Evolutionary conservation across 2,888 invertebrate species (phyloP), one percentile per base, ranked within the genome.

Genomic region (Tipula confusa): DNA sequence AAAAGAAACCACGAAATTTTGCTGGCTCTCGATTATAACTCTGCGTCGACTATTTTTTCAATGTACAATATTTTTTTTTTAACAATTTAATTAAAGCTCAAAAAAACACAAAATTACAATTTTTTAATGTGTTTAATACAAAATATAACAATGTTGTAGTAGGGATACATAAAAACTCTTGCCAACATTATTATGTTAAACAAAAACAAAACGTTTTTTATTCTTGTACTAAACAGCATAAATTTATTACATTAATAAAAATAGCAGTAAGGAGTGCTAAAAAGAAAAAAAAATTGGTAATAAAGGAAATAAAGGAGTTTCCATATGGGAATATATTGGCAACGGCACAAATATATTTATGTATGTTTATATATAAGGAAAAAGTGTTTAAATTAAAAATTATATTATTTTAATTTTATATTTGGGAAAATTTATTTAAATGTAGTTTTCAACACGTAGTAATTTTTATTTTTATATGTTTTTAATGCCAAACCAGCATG

Each of bases 111-210:
- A n/a, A n/a, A n/a, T n/a, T n/a, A n/a, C n/a, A n/a, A n/a, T n/a
- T n/a, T 43, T 43, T 15, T 43, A 43, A 15, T 43, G 15, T 43
- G 15, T 15, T 1, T 36, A 43, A 3, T 64, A 64, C 18, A 64
- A 64, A 15, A 15, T 64, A 64, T 24, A 64, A 64, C 64, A 64
- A 24, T 64, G 64, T 64, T 9, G n/a, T n/a, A n/a, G n/a, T n/a
- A 9, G 64, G 64, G 24, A 64, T 64, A 64, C 24, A 9, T 64
- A 64, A 64, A 64, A 64, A 24, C 64, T 24, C 64, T 64, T 64
- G 64, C 64, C 64, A 64, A 64, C 64, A 64, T 64, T 64, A 64
- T 64, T 64, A 64, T 64, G 64, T 64, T 64, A 64, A 64, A 64
- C 64, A 64, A 64, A 64, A 64, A 64, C 6, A 18, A 64, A 64